Evolutionary conservation across 2,888 invertebrate species (phyloP).

Genomic region (Drosophila neutralis): DNA sequence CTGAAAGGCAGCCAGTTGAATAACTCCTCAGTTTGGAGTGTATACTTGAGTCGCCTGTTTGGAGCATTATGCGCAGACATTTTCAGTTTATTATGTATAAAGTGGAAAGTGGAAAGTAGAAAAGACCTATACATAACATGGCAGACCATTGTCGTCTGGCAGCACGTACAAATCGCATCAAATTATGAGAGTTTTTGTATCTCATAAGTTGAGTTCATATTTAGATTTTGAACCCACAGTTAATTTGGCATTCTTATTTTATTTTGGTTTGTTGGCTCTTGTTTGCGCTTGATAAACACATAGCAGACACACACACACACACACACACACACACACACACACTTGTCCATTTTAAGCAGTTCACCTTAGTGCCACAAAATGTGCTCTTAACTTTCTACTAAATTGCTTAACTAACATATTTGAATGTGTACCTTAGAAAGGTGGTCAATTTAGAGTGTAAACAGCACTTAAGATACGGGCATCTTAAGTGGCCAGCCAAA

Average conservation of each 20-base stretch:
- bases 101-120: background rate
- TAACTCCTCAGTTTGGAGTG: constrained; percentile 5
- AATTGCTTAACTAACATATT: constrained; percentile 24
- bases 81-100: constrained; percentile 17
- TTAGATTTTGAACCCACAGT: constrained; percentile 57
- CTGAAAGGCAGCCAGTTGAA: constrained; percentile 33
- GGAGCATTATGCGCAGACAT: constrained; percentile 31
- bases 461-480: constrained; percentile 10
- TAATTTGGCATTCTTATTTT: constrained; percentile 29
- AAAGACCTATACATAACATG: constrained; percentile 6
- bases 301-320: constrained; percentile 18
- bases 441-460: constrained; percentile 57
- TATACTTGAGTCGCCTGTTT: background rate
- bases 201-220: constrained; percentile 36
- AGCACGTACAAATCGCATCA: constrained; percentile 6
- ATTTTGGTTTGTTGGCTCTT: constrained; percentile 12
- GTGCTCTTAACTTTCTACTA: background rate
- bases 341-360: constrained; percentile 3
- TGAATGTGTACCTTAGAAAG: constrained; percentile 5
- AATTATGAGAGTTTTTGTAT: constrained; percentile 28
- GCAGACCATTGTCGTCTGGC: constrained; percentile 50
- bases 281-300: constrained; percentile 54
- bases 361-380: constrained; percentile 10
- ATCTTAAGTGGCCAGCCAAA: background rate
- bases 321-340: background rate